Base-by-base conservation (phyloP, 2,888 invertebrate species). In the Thera britannica region DNA sequence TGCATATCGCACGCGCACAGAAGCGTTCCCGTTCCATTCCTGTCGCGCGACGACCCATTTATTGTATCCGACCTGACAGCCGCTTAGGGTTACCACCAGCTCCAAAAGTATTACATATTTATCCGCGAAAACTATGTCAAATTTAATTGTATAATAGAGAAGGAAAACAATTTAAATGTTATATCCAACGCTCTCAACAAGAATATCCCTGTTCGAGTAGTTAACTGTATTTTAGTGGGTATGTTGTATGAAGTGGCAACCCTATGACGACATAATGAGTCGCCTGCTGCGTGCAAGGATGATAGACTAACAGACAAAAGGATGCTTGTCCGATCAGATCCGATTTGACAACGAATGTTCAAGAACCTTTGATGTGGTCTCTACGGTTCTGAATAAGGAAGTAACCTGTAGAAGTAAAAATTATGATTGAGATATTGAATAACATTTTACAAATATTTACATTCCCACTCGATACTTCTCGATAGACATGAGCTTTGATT, bases 1-100 rank as follows among this genome's bases (percentile, higher is more conserved):
- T 34, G 52, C 52, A 73, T 72, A 74, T 61, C 71, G 77, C 80
- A 76, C 76, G 79, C 79, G 79, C 78, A 84, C 83, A 76, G 82
- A 74, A 82, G 82, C 80, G 77, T 67, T 71, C 73, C 76, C 75
- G 74, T 73, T 72, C 76, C 82, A 86, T 89, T 83, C 87, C 86
- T 79, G 70, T 72, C 69, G 80, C 75, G 75, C 82, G 82, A 77
- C 84, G 83, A 79, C 75, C 87, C 86, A 82, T 87, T 78, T 74
- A 68, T 67, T 79, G 73, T 74, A 67, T 69, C 70, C 77, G 74
- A 73, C 49, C 63, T 75, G 88, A 88, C 89, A 85, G 83, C 77
- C 54, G 34, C 38, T 59, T 67, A 75, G 73, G 75, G 75, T 58
- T 67, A 60, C 44, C 23, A 51, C 49, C n/a, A 35, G 11, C 8